Conservation (phyloP, 64 coral and sea anemone species). For the Astreopora myriophthalma region DNA sequence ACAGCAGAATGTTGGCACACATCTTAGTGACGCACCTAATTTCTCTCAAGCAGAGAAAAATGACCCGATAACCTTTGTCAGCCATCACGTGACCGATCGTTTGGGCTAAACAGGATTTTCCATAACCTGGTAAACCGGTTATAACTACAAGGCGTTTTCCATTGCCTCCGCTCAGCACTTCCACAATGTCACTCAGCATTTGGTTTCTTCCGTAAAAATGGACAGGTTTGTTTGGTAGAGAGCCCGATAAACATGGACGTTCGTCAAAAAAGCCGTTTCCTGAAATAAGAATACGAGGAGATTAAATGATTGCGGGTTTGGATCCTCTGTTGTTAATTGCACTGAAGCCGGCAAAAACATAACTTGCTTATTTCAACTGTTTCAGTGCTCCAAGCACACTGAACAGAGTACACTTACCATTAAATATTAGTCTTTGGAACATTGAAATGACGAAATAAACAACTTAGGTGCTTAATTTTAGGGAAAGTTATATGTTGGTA, state of each 20-base stretch:
- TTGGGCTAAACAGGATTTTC: constrained; percentile 35
- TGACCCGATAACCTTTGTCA: background rate
- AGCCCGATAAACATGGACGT: background rate
- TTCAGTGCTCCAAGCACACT: too few relatives aligned
- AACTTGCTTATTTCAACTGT: too few relatives aligned
- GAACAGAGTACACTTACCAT: too few relatives aligned
- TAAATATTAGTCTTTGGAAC: too few relatives aligned
- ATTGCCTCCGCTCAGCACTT: background rate
- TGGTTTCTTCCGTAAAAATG: constrained; percentile 11
- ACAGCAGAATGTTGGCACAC: background rate
- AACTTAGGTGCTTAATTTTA: too few relatives aligned
- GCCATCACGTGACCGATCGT: background rate
- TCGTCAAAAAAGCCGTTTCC: background rate
- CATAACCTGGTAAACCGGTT: constrained; percentile 44
- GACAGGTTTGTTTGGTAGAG: background rate
- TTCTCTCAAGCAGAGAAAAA: constrained; percentile 31
- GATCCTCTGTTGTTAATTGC: background rate
- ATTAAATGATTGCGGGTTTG: background rate
- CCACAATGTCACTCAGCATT: background rate
- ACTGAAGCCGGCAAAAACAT: too few relatives aligned
- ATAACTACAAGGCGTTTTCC: background rate
- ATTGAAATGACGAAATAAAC: too few relatives aligned
- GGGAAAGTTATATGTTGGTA: too few relatives aligned
- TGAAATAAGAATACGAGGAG: background rate
- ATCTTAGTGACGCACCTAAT: background rate